Percentiles rank a stretch among this genome's conserved stretches.
Conservation (phyloP, 2,888 invertebrate species). For the Listrodromus nycthemerus region DNA sequence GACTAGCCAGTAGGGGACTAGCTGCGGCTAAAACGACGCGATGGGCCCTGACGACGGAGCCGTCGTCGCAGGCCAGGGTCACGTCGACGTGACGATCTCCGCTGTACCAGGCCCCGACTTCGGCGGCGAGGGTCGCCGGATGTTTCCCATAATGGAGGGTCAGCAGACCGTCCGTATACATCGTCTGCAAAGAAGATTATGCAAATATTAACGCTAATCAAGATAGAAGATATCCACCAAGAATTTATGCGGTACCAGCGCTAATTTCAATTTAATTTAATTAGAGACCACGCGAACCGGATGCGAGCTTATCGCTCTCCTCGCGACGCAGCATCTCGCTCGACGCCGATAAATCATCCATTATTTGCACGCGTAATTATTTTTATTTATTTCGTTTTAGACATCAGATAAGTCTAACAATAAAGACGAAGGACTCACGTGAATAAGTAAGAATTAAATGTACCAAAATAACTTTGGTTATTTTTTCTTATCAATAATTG, state of each 20-base stretch:
- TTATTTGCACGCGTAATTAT: not conserved
- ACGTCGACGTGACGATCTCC: slow-evolving; percentile 95
- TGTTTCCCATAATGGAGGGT: slow-evolving; percentile 97
- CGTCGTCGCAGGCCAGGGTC: slow-evolving; percentile 94
- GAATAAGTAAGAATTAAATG: not conserved
- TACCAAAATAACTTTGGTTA: too few species aligned
- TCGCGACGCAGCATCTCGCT: not conserved
- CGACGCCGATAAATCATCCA: not conserved
- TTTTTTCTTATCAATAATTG: too few species aligned
- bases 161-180: slow-evolving; percentile 89
- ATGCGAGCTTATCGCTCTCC: not conserved
- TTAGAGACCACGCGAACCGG: not conserved
- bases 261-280: slow-evolving; percentile 5
- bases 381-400: not conserved
- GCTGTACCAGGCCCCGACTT: slow-evolving; percentile 94
- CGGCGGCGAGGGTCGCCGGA: slow-evolving; percentile 96
- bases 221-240: slow-evolving; percentile 4
- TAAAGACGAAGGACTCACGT: not conserved
- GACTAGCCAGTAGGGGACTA: slow-evolving; percentile 92
- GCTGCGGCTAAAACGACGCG: slow-evolving; percentile 95
- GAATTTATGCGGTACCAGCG: not conserved
- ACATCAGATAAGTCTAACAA: not conserved
- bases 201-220: slow-evolving; percentile 28
- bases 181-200: slow-evolving; percentile 80
- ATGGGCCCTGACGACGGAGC: slow-evolving; percentile 92